Evolutionary conservation across 2,888 invertebrate species (phyloP).

Genomic region (Lutraria lutraria): DNA sequence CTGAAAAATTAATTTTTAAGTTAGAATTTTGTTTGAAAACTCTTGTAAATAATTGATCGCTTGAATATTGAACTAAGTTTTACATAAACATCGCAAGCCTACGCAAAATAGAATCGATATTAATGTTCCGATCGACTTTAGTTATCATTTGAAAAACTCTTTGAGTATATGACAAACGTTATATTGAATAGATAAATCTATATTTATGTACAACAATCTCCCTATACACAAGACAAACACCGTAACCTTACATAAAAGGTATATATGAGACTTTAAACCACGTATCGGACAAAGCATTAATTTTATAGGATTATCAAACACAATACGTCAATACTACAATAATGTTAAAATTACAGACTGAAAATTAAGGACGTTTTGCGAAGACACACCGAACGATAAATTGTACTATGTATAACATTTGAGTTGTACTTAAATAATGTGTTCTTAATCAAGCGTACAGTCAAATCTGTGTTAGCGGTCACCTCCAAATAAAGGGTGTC

Average conservation of each 20-base stretch:
- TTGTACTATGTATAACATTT: too few relatives aligned
- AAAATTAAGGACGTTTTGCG: not conserved
- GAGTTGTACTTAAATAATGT: too few relatives aligned
- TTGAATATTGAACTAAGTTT: conserved; percentile 2
- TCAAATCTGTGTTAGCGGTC: too few relatives aligned
- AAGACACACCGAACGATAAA: too few relatives aligned
- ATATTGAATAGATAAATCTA: not conserved
- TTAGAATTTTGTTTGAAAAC: conserved; percentile 38
- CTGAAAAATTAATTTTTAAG: conserved; percentile 36
- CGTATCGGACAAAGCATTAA: not conserved
- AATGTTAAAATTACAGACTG: not conserved
- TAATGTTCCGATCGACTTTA: not conserved
- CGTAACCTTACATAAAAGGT: not conserved
- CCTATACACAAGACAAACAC: not conserved
- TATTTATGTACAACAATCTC: not conserved
- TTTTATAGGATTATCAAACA: not conserved
- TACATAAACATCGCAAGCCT: not conserved
- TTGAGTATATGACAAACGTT: conserved; percentile 5
- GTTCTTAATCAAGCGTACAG: too few relatives aligned
- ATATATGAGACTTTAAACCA: not conserved
- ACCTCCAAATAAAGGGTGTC: too few relatives aligned
- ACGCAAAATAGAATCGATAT: not conserved
- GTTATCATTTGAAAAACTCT: not conserved
- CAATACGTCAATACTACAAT: not conserved
- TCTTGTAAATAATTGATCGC: conserved; percentile 40